These are phyloP conservation scores for Pygocentrus nattereri DNA, from an alignment of 2,797 vertebrate species.

Conservation along the genomic window DNA sequence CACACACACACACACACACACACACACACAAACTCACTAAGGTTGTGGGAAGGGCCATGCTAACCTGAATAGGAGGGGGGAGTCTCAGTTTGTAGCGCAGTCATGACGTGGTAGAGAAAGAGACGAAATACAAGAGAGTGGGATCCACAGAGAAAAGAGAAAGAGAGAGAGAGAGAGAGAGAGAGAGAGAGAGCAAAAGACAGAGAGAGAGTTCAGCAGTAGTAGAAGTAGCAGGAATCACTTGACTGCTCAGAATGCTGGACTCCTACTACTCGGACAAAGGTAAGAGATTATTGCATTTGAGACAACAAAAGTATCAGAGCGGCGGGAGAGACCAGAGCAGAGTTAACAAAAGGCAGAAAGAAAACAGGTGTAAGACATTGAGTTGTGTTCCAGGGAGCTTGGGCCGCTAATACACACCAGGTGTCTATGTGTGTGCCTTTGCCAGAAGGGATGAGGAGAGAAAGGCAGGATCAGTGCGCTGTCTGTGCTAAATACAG, in stretches of 20 bases:
- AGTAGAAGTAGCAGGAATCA: slow-evolving; percentile 65
- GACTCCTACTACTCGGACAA: slow-evolving; percentile 75
- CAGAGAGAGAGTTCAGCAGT: slow-evolving; percentile 23
- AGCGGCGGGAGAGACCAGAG: slow-evolving; percentile 61
- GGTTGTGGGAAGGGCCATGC: slow-evolving; percentile 45
- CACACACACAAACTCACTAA: slow-evolving; percentile 7
- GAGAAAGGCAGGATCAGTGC: slow-evolving; percentile 1
- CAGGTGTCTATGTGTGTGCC: slow-evolving; percentile 49
- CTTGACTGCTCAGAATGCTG: slow-evolving; percentile 66
- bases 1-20: neutral
- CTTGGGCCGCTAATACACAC: slow-evolving; percentile 42
- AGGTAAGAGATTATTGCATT: slow-evolving; percentile 74
- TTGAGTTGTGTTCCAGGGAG: slow-evolving; percentile 1
- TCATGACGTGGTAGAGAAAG: slow-evolving; percentile 10
- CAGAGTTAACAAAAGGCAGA: slow-evolving; percentile 13
- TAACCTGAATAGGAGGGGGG: slow-evolving; percentile 53
- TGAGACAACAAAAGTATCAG: slow-evolving; percentile 32
- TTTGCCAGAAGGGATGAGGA: neutral
- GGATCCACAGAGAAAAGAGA: slow-evolving; percentile 57
- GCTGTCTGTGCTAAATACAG: neutral
- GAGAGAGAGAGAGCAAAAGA: slow-evolving; percentile 19
- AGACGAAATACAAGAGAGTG: slow-evolving; percentile 50
- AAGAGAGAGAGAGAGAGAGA: slow-evolving; percentile 25
- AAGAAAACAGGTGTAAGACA: slow-evolving; percentile 42
- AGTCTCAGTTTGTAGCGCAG: slow-evolving; percentile 34